Conservation (phyloP, 2,797 vertebrate species). For the Chloroceryle amazona region DNA sequence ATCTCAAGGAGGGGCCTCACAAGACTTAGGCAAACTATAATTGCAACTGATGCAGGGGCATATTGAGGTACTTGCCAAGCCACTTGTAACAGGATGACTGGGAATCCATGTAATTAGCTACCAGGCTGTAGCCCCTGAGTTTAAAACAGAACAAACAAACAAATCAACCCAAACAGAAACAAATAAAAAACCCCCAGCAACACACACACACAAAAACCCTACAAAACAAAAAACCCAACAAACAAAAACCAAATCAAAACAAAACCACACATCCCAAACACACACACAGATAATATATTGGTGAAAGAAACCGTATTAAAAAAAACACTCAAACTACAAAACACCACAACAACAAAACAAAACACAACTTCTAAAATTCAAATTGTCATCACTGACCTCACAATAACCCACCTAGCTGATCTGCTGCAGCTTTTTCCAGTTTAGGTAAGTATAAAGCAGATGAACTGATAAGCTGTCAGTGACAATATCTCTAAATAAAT, state of each 20-base stretch:
- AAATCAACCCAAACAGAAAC: no score
- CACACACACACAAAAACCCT: no score
- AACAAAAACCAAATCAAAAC: no score
- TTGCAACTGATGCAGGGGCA: neutral
- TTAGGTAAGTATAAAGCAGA: neutral
- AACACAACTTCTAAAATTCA: neutral
- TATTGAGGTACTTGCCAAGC: neutral
- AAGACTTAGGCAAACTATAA: neutral
- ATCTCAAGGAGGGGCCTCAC: neutral
- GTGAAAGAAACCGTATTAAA: neutral
- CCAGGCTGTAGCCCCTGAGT: neutral
- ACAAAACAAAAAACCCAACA: neutral
- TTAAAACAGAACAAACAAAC: neutral
- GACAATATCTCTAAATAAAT: neutral
- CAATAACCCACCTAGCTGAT: neutral
- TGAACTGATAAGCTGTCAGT: neutral
- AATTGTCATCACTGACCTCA: neutral
- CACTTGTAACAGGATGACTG: neutral
- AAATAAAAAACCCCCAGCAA: no score
- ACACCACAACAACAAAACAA: no score
- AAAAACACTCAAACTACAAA: neutral
- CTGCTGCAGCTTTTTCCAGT: neutral
- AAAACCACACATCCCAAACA: neutral
- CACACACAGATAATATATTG: neutral
- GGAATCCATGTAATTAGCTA: neutral